Percentiles rank a stretch among this genome's conserved stretches.
Evolutionary conservation across 2,113 vertebrate genomes (phyloP).

Genomic region (Anthoscopus minutus): DNA sequence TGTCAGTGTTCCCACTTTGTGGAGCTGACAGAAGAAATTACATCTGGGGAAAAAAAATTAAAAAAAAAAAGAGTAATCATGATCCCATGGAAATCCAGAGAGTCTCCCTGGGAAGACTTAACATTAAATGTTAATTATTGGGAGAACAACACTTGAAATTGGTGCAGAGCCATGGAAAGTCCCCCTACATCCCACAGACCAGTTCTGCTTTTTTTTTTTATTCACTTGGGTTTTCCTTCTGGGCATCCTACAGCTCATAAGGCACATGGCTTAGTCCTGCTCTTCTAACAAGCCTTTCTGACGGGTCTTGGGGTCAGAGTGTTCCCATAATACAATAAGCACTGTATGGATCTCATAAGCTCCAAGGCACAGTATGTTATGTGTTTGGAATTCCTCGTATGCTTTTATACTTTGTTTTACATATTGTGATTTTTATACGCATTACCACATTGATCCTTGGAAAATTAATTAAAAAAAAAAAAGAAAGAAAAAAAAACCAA

Average conservation of each 20-base stretch:
- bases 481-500: background rate
- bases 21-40: background rate
- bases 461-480: slow-evolving; percentile 52
- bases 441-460: slow-evolving; percentile 58
- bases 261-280: slow-evolving; percentile 15
- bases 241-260: slow-evolving; percentile 30
- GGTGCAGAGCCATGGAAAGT: background rate
- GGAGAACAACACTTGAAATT: background rate
- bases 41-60: rapidly evolving
- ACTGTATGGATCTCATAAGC: slow-evolving; percentile 54
- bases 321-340: slow-evolving; percentile 58
- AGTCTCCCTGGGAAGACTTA: background rate
- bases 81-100: background rate
- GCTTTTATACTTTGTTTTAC: slow-evolving; percentile 64
- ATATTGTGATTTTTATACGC: slow-evolving; percentile 63
- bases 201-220: background rate
- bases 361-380: slow-evolving; percentile 63
- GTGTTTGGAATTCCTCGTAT: slow-evolving; percentile 61
- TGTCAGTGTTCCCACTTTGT: background rate
- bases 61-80: background rate
- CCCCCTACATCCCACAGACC: background rate
- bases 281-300: slow-evolving; percentile 21
- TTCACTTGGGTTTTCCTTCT: slow-evolving; percentile 31
- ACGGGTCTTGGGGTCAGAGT: slow-evolving; percentile 43
- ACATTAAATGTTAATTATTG: background rate